Evolutionary conservation across 2,797 vertebrate genomes (phyloP), one percentile per base, ranked within the genome.

Genomic region (Anniella stebbinsi): DNA sequence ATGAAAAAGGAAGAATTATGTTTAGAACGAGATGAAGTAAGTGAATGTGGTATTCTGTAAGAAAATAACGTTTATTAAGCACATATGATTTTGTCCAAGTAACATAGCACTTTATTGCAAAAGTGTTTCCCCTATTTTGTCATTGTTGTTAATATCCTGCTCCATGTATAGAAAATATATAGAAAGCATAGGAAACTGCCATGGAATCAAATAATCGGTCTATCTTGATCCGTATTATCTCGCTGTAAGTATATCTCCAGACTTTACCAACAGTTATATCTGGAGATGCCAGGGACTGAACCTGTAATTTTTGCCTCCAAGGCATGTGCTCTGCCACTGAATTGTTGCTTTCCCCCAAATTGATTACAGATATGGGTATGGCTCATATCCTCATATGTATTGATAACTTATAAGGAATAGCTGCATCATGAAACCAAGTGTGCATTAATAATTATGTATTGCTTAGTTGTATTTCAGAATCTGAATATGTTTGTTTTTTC

Each of bases 1-100:
- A 8, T 96, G 92, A 92, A 89, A 84, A 84, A 57, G 86, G 89
- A 94, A 36, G 90, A 94, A 87, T 84, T 91, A 28, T 86, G 87
- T 72, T 92, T 90, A 75, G 91, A 92, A 63, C 85, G 88, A 87
- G 86, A 93, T 88, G 73, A 97, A 93, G 89, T 94, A 95, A 94
- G 89, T 67, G 17, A 80, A 88, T 80, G 88, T 80, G 88, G 45
- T 38, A 41, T 86, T 90, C 91, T 86, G 23, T 90, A 93, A 57
- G 45, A 63, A 51, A 63, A 3, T 48, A 10, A 92, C 54, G 93
- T 25, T 93, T 0, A 80, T 92, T 82, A 80, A 51, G 88, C 75
- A 21, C 70, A 86, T 57, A 57, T 33, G 25, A 54, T 69, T 57
- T 84, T 60, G 7, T 75, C 63, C 25, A 77, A 12, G 28, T 60